These are phyloP conservation scores for Perizoma affinitatum DNA, from an alignment of 2,888 invertebrate species.

Conservation along the genomic window DNA sequence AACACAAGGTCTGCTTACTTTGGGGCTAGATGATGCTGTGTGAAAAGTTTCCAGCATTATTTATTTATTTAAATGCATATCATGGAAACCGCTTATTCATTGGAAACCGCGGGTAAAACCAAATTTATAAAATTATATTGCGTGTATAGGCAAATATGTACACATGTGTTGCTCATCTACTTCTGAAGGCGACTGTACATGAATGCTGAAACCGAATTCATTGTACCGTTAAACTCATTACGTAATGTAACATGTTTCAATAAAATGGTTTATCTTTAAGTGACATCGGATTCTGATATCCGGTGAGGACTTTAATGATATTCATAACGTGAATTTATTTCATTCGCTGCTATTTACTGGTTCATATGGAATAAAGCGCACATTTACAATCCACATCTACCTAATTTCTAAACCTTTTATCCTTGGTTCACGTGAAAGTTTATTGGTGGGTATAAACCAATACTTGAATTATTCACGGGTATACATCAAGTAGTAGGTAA, in stretches of 20 bases:
- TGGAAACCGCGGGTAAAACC: too few relatives aligned
- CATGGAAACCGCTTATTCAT: too few relatives aligned
- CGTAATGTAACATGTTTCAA: constrained; percentile 18
- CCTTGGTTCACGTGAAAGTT: too few relatives aligned
- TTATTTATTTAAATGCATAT: too few relatives aligned
- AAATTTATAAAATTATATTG: neutral
- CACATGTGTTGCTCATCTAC: neutral
- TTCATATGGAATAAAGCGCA: neutral
- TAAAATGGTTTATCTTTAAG: constrained; percentile 24
- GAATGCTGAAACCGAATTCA: constrained; percentile 9
- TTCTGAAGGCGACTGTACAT: neutral
- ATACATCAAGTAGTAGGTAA: too few relatives aligned
- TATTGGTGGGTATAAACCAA: too few relatives aligned
- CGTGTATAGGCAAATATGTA: neutral
- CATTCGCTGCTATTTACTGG: constrained; percentile 1
- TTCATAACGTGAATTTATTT: constrained; percentile 11
- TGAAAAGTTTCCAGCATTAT: too few relatives aligned
- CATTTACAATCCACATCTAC: too few relatives aligned
- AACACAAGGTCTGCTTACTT: too few relatives aligned
- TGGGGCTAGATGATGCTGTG: too few relatives aligned
- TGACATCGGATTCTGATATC: constrained; percentile 19
- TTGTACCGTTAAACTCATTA: constrained; percentile 11
- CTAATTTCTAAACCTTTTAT: too few relatives aligned
- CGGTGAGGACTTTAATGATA: constrained; percentile 15
- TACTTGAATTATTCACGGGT: too few relatives aligned